Base-by-base conservation (phyloP, 2,888 invertebrate species). In the Elysia crispata region DNA sequence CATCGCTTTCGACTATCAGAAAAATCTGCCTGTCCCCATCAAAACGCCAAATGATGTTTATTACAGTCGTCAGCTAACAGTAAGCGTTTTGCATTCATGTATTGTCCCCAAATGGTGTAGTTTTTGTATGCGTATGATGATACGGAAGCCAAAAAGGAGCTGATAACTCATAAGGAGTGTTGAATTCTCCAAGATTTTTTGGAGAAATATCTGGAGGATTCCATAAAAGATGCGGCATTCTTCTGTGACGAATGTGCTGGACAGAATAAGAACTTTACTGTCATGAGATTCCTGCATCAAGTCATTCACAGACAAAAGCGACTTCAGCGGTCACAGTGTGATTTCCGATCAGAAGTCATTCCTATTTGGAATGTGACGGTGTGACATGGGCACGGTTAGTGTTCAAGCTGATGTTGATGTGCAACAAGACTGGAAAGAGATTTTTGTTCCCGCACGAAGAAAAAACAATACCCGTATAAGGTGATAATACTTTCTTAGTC, bases 31-130 rank as follows among this genome's bases (percentile, higher is more conserved):
- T 11, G 41, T 49, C 5, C 77, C 54, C 1, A 80, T 77, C 60
- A 67, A 77, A n/a, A 64, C 80, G 49, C 28, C 80, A 6, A 80
- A 80, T 80, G 80, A 80, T 69, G 80, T 80, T 20, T 80, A 77
- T 69, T 80, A 77, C 31, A 20, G 57, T 25, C 30, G 80, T 18
- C 80, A 80, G 50, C 69, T 77, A 18, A 23, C 69, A 23, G 64
- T 69, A 18, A 25, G 33, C 49, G 15, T 66, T 80, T 50, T 33
- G 49, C 41, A 80, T 80, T 33, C 80, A 80, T 54, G 76, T 60
- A 20, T 41, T 80, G 49, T 41, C 50, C 3, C 11, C 69, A n/a
- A 77, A 80, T 72, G 67, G 67, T 11, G 80, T 70, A 1, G 5
- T 80, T 41, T 33, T 30, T 80, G 6, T 80, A 80, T 57, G n/a